Base-by-base conservation (phyloP, 2,888 invertebrate species). In the Leucoptera coffeella region DNA sequence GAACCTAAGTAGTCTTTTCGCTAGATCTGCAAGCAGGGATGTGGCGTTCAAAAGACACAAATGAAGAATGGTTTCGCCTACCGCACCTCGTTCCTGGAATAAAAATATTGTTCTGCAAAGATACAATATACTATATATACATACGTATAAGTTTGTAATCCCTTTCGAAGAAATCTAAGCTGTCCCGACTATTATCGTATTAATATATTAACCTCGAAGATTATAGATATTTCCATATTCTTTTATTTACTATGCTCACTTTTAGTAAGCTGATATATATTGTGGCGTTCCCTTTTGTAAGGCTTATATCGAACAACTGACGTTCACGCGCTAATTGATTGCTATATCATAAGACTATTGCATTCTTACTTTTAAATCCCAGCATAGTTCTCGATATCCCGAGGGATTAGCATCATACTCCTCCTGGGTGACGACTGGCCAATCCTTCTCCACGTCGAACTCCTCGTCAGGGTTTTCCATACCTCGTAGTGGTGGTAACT, bases 61-160 rank as follows among this genome's bases (percentile, higher is more conserved):
- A 56, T 96, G 97, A 9, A 99, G 69, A 33, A 93, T 85, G 0
- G 91, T 90, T 64, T 99, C 97, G 0, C 97, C 96, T 1, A 97
- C 95, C 2, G 94, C 92, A 0, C 97, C 97, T 28, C 93, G 77
- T 50, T 93, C 84, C 69, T 86, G 74, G 22, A 74, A 29, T 61
- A 59, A 14, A 69, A 9, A 15, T 5, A 25, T 2, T 25, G n/a
- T n/a, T n/a, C n/a, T n/a, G n/a, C n/a, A n/a, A n/a, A n/a, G n/a
- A n/a, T n/a, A n/a, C n/a, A n/a, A n/a, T n/a, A n/a, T n/a, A n/a
- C n/a, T n/a, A n/a, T n/a, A n/a, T n/a, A n/a, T n/a, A n/a, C n/a
- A n/a, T n/a, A n/a, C n/a, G n/a, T n/a, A n/a, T n/a, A n/a, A n/a
- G n/a, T n/a, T n/a, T n/a, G n/a, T n/a, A n/a, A n/a, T n/a, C n/a